These are phyloP conservation scores for Holothuria leucospilota DNA, from an alignment of 53 echinoderm and acorn worm species.

Conservation along the genomic window DNA sequence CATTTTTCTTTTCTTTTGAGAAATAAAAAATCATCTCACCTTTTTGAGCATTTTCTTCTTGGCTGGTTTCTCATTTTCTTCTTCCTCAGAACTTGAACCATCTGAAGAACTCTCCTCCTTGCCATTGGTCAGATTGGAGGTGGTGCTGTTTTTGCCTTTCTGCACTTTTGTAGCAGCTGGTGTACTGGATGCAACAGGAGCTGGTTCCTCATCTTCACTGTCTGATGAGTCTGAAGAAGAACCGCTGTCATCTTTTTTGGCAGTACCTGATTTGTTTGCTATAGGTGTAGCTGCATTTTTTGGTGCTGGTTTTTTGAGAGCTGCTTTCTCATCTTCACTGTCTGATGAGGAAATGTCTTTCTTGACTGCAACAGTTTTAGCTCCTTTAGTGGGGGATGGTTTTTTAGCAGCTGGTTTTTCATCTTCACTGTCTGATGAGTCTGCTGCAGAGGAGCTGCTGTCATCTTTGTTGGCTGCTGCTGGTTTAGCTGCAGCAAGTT, in stretches of 20 bases:
- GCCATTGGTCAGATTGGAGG: conserved; percentile 30
- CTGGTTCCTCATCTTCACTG: conserved; percentile 71
- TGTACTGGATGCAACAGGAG: conserved; percentile 38
- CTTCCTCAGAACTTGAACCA: not conserved
- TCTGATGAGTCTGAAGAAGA: conserved; percentile 65
- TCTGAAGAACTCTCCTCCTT: conserved; percentile 35
- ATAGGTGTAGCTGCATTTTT: not conserved
- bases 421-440: conserved; percentile 45
- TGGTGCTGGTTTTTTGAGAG: not conserved
- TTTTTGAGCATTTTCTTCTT: conserved; percentile 28
- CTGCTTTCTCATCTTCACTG: conserved; percentile 42
- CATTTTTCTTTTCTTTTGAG: too few relatives aligned
- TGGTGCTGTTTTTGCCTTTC: conserved; percentile 19
- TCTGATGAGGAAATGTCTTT: conserved; percentile 34
- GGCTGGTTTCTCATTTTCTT: conserved; percentile 29
- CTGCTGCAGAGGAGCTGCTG: not conserved
- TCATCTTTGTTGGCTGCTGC: conserved; percentile 35
- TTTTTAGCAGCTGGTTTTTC: conserved; percentile 42
- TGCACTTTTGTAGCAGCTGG: not conserved
- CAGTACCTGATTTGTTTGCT: conserved; percentile 12
- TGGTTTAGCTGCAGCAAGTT: conserved; percentile 28
- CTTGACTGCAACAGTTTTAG: conserved; percentile 30
- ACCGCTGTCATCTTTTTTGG: conserved; percentile 20
- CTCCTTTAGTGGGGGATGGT: not conserved
- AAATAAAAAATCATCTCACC: not conserved